A percentile compares a stretch with the other conserved stretches of the same genome.
Evolutionary conservation across 2,888 invertebrate species (phyloP).

Genomic region (Aphrophora alni): DNA sequence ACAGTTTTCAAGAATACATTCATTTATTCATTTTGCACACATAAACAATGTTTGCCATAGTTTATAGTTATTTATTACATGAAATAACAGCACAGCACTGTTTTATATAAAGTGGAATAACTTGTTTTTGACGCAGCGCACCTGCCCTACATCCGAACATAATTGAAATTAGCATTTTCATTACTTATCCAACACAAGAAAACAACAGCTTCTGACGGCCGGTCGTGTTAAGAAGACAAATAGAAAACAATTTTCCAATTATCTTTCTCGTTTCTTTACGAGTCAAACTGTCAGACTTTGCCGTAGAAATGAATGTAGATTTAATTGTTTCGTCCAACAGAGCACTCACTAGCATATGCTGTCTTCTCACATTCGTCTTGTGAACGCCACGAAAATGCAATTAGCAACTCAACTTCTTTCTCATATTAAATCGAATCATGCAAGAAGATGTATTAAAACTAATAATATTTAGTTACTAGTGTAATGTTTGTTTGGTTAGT

Average conservation of each 20-base stretch:
- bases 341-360: not conserved
- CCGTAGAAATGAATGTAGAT: conserved; percentile 20
- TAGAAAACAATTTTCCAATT: conserved; percentile 30
- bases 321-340: conserved; percentile 7
- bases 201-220: not conserved
- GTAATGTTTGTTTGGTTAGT: no score
- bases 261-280: conserved; percentile 23
- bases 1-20: no score
- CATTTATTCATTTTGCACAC: no score
- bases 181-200: conserved; percentile 11
- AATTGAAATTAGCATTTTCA: conserved; percentile 30
- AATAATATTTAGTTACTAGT: no score
- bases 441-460: not conserved
- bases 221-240: conserved; percentile 22
- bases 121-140: not conserved
- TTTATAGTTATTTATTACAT: not conserved
- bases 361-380: conserved; percentile 14
- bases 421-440: not conserved
- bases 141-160: not conserved
- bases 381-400: not conserved
- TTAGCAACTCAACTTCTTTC: not conserved
- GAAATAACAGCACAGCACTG: no score
- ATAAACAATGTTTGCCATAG: no score
- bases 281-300: not conserved
- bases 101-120: no score